Base-by-base conservation (phyloP, 2,888 invertebrate species). In the Caenorhabditis auriculariae region DNA sequence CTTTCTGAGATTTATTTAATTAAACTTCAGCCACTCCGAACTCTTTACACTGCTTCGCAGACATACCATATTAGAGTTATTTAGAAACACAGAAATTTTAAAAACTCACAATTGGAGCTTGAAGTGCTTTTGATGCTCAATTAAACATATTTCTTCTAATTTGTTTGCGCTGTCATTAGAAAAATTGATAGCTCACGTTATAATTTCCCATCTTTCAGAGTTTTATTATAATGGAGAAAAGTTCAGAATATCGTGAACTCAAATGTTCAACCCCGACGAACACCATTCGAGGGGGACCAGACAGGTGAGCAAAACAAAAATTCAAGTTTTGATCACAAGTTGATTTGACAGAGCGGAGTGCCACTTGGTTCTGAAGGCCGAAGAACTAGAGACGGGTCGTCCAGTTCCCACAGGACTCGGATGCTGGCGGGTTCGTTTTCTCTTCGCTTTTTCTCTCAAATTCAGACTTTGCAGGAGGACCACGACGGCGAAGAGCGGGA, bases 181-280 rank as follows among this genome's bases (percentile, higher is more conserved):
- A n/a, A n/a, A n/a, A n/a, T n/a, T n/a, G n/a, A n/a, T n/a, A n/a
- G n/a, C n/a, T n/a, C n/a, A n/a, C n/a, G n/a, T n/a, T n/a, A n/a
- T n/a, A n/a, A n/a, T n/a, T n/a, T n/a, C n/a, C n/a, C n/a, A n/a
- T n/a, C n/a, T n/a, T n/a, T n/a, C n/a, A n/a, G n/a, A n/a, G n/a
- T n/a, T n/a, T n/a, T n/a, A n/a, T n/a, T n/a, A n/a, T n/a, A n/a
- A n/a, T n/a, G n/a, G n/a, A n/a, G n/a, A n/a, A n/a, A n/a, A n/a
- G n/a, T 69, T 17, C 37, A 78, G 78, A 78, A 60, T 78, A 69
- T 61, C 76, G 78, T 28, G 75, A 76, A 49, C 57, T 78, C 15
- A 74, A 77, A 55, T 78, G 78, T 48, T 62, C 68, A 27, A 78
- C 78, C n/a, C 76, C 78, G n/a, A 69, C 74, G 17, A 73, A 73